phyloP scores from a whole-genome alignment of 2,888 invertebrate species.

The Caenorhabditis sp. region DNA sequence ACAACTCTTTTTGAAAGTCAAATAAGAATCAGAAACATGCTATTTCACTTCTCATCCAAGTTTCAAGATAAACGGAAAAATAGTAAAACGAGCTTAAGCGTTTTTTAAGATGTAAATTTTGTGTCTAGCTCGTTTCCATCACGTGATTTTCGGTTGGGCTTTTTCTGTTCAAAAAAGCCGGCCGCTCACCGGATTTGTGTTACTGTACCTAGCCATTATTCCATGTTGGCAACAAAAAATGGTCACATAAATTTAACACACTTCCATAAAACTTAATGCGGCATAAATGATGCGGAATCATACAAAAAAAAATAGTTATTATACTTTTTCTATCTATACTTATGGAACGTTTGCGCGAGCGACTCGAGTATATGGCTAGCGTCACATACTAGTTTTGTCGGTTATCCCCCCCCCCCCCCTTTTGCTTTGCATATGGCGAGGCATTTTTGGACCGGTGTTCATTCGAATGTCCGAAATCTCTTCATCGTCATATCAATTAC shows the following conservation, averaged over 20 bases:
- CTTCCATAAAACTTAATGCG: neutral
- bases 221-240: neutral
- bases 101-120: too few relatives aligned
- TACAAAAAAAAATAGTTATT: neutral
- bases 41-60: too few relatives aligned
- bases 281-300: neutral
- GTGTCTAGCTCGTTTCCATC: too few relatives aligned
- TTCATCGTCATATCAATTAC: slow-evolving; percentile 46
- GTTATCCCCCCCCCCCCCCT: slow-evolving; percentile 11
- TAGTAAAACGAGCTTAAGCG: too few relatives aligned
- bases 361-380: neutral
- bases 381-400: slow-evolving; percentile 6
- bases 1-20: too few relatives aligned
- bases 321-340: neutral
- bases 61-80: too few relatives aligned
- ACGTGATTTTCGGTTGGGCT: too few relatives aligned
- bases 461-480: neutral
- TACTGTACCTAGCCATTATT: too few relatives aligned
- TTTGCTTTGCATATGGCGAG: slow-evolving; percentile 19
- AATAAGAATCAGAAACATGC: too few relatives aligned
- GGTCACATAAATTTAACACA: neutral
- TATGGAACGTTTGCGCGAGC: neutral
- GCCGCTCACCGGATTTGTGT: too few relatives aligned
- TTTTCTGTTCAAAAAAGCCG: too few relatives aligned
- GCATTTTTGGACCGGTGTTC: slow-evolving; percentile 28